Evolutionary conservation across 2,113 vertebrate genomes (phyloP).

Genomic region (Parus major): DNA sequence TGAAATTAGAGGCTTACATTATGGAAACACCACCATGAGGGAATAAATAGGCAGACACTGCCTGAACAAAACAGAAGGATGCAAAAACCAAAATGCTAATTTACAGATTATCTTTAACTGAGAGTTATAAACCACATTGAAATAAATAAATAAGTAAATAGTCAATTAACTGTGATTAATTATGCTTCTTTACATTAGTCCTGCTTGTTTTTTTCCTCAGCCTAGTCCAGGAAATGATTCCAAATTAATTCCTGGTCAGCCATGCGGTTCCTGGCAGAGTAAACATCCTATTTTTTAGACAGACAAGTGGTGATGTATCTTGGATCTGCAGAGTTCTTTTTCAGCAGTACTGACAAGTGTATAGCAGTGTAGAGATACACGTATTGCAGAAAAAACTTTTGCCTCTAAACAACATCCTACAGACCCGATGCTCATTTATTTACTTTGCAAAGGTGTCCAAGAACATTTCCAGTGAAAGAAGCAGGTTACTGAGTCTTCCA

Average conservation of each 20-base stretch:
- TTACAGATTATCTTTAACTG: neutral
- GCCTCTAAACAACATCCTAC: neutral
- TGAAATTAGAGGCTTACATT: neutral
- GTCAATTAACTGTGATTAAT: conserved; percentile 47
- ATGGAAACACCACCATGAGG: neutral
- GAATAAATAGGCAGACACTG: neutral
- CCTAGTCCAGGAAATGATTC: conserved; percentile 29
- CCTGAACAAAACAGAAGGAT: conserved; percentile 6
- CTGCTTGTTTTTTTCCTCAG: conserved; percentile 36
- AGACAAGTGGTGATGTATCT: neutral
- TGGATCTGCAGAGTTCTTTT: neutral
- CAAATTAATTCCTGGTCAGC: conserved; percentile 42
- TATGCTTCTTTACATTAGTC: conserved; percentile 11
- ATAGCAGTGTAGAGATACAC: neutral
- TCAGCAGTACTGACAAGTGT: neutral
- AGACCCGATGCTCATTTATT: neutral
- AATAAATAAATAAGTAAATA: conserved; percentile 46
- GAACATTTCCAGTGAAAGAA: neutral
- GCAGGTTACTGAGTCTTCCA: neutral
- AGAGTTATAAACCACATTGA: neutral
- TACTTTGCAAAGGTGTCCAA: neutral
- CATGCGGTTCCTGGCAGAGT: neutral
- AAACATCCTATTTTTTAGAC: neutral
- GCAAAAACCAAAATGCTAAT: neutral
- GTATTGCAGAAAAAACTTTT: neutral